phyloP scores from a whole-genome alignment of 2,797 vertebrate species.

The Dendrocincla tyrannina region DNA sequence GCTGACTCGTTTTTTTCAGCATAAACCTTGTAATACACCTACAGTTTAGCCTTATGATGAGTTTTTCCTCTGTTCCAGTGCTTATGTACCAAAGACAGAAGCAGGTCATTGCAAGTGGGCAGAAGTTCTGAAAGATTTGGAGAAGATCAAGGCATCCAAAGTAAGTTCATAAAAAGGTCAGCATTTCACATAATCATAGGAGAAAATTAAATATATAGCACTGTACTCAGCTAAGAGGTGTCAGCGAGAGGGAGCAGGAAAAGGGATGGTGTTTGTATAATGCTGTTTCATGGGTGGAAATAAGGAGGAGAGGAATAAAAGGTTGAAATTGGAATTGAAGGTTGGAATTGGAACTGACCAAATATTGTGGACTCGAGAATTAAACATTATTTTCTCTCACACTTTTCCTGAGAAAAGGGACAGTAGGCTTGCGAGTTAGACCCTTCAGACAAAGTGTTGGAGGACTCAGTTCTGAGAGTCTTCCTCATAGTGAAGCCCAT shows the following conservation, averaged over 20 bases:
- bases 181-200: not conserved
- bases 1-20: not conserved
- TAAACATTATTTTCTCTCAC: not conserved
- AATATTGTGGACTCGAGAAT: not conserved
- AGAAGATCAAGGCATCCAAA: conserved; percentile 54
- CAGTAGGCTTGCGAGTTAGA: not conserved
- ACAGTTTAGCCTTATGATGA: not conserved
- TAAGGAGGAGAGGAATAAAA: not conserved
- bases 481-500: not conserved
- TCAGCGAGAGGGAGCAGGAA: not conserved
- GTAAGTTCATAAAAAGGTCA: conserved; percentile 49
- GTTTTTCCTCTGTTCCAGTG: conserved; percentile 53
- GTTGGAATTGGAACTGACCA: not conserved
- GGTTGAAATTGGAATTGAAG: not conserved
- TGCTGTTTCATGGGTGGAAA: not conserved
- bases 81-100: conserved; percentile 68
- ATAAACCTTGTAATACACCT: not conserved
- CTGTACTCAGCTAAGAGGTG: not conserved
- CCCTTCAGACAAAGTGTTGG: not conserved
- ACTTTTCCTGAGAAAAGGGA: not conserved
- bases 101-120: conserved; percentile 47
- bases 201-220: not conserved
- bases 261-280: not conserved
- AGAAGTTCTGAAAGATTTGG: conserved; percentile 62
- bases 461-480: not conserved